A percentile compares a stretch with the other conserved stretches of the same genome.
Conservation (phyloP, 2,113 vertebrate genomes). For the Atrichornis clamosus region DNA sequence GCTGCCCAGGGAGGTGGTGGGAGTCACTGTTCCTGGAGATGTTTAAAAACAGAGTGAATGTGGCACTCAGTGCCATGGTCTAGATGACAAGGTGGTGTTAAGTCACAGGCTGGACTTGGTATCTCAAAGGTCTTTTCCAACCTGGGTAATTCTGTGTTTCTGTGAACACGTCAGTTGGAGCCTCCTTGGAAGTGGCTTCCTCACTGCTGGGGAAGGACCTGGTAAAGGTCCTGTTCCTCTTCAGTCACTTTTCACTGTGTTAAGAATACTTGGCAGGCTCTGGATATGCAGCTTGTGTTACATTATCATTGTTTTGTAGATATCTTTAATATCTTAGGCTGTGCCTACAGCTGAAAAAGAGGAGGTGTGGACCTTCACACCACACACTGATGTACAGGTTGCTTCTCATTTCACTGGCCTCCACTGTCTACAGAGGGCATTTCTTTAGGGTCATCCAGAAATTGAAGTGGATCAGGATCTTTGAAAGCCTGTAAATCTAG, state of each 20-base stretch:
- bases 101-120: too few species aligned
- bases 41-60: too few species aligned
- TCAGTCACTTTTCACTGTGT: background rate
- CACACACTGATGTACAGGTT: background rate
- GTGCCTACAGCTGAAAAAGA: background rate
- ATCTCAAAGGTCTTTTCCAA: too few species aligned
- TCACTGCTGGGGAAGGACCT: background rate
- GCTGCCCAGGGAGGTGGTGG: too few species aligned
- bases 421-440: background rate
- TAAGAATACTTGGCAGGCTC: background rate
- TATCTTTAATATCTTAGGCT: background rate
- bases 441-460: background rate
- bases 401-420: background rate
- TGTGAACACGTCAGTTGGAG: background rate
- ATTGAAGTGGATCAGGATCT: background rate
- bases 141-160: too few species aligned
- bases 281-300: background rate
- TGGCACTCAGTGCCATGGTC: too few species aligned
- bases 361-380: background rate
- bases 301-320: background rate
- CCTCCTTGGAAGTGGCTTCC: background rate
- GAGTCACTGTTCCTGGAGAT: too few species aligned
- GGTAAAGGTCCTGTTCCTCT: background rate
- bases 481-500: background rate
- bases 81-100: too few species aligned